These are phyloP conservation scores for Chinchilla lanigera DNA, from an alignment of 2,113 vertebrate genomes.

Conservation along the genomic window DNA sequence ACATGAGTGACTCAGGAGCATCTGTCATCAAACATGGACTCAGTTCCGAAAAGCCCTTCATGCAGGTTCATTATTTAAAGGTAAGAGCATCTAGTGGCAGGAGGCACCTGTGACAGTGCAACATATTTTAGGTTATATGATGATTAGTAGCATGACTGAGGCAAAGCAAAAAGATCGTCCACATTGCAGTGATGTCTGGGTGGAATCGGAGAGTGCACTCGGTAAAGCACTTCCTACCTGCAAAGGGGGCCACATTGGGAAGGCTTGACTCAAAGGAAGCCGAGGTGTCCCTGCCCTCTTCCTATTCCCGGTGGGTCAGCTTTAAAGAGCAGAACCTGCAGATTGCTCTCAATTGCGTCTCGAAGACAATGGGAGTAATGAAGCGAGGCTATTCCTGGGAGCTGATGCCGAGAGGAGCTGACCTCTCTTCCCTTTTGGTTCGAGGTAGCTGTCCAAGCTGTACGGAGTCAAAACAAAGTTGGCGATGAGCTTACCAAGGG, in stretches of 20 bases:
- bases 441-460: background rate
- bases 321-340: background rate
- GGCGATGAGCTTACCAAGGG: background rate
- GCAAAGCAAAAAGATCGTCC: background rate
- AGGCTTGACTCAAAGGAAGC: background rate
- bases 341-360: background rate
- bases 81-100: slow-evolving; percentile 82
- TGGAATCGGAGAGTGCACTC: background rate
- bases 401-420: background rate
- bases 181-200: background rate
- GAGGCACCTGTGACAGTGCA: background rate
- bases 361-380: background rate
- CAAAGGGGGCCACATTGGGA: background rate
- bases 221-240: background rate
- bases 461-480: background rate
- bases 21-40: slow-evolving; percentile 94
- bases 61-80: slow-evolving; percentile 99
- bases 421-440: background rate
- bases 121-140: background rate
- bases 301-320: background rate
- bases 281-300: background rate
- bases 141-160: background rate
- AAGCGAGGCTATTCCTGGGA: background rate
- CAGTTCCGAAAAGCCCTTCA: slow-evolving; percentile 95
- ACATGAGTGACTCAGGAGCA: slow-evolving; percentile 92